Conservation (phyloP, 2,797 vertebrate genomes). For the Sebastolobus alascanus region DNA sequence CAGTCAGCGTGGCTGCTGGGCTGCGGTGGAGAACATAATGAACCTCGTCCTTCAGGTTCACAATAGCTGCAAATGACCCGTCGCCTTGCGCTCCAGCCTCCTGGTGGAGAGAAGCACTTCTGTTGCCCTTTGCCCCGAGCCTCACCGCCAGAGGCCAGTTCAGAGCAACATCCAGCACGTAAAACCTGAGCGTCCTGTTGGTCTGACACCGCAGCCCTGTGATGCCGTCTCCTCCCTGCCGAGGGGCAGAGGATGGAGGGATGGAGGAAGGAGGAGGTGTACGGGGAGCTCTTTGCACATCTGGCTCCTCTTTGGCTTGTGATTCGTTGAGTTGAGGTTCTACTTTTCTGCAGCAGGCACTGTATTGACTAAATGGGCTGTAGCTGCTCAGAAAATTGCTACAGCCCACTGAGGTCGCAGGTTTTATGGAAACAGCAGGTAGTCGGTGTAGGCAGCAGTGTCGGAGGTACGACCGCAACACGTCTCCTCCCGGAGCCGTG, state of each 20-base stretch:
- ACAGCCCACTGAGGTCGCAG: conserved; percentile 79
- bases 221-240: conserved; percentile 74
- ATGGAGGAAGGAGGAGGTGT: conserved; percentile 4
- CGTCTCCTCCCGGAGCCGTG: conserved; percentile 80
- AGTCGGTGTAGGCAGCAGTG: conserved; percentile 67
- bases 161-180: conserved; percentile 91
- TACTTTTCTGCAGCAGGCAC: conserved; percentile 92
- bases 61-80: conserved; percentile 89
- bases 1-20: conserved; percentile 78
- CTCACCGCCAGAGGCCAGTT: conserved; percentile 93
- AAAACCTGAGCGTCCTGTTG: conserved; percentile 97
- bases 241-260: conserved; percentile 19
- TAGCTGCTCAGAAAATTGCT: conserved; percentile 89
- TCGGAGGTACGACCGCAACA: conserved; percentile 86
- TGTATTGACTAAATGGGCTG: conserved; percentile 90
- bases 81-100: neutral
- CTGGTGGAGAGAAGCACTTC: conserved; percentile 35
- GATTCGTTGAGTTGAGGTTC: conserved; percentile 74
- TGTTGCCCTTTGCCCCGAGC: conserved; percentile 87
- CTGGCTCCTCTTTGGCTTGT: conserved; percentile 68
- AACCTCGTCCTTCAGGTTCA: conserved; percentile 93
- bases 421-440: conserved; percentile 13
- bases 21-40: conserved; percentile 92
- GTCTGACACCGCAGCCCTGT: conserved; percentile 93
- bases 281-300: conserved; percentile 1